Evolutionary conservation across 2,888 invertebrate genomes (phyloP).

Genomic region (Pachycephus smyrnensis): DNA sequence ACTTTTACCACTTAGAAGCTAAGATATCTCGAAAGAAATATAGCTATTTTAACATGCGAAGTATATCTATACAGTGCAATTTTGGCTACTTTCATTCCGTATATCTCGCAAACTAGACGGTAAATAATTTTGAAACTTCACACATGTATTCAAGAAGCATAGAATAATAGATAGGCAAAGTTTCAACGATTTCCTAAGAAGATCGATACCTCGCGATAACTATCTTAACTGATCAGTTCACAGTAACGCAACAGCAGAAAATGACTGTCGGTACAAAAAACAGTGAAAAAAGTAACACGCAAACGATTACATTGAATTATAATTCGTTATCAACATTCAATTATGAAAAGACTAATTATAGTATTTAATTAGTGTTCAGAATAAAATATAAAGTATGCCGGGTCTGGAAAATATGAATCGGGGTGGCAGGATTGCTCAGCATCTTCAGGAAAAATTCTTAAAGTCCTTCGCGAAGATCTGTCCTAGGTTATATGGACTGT

Average conservation of each 20-base stretch:
- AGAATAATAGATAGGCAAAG: no score
- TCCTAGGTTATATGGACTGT: slow-evolving; percentile 51
- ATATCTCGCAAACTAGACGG: no score
- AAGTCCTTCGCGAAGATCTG: slow-evolving; percentile 47
- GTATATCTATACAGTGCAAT: no score
- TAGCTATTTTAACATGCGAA: no score
- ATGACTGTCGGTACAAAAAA: neutral
- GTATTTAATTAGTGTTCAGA: neutral
- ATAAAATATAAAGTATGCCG: slow-evolving; percentile 32
- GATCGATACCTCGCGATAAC: no score
- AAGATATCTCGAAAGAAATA: no score
- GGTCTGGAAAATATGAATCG: slow-evolving; percentile 40
- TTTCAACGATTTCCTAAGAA: no score
- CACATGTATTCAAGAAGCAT: no score
- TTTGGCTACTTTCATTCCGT: no score
- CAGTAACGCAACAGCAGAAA: neutral
- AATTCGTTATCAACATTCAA: neutral
- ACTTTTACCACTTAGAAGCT: no score
- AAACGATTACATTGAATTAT: neutral
- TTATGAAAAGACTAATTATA: neutral
- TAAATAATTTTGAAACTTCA: no score
- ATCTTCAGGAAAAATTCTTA: slow-evolving; percentile 40
- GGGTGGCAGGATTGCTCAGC: slow-evolving; percentile 41
- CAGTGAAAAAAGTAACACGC: neutral
- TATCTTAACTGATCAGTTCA: neutral